phyloP scores from a whole-genome alignment of 2,797 vertebrate genomes.

The Diglossa cyanea region DNA sequence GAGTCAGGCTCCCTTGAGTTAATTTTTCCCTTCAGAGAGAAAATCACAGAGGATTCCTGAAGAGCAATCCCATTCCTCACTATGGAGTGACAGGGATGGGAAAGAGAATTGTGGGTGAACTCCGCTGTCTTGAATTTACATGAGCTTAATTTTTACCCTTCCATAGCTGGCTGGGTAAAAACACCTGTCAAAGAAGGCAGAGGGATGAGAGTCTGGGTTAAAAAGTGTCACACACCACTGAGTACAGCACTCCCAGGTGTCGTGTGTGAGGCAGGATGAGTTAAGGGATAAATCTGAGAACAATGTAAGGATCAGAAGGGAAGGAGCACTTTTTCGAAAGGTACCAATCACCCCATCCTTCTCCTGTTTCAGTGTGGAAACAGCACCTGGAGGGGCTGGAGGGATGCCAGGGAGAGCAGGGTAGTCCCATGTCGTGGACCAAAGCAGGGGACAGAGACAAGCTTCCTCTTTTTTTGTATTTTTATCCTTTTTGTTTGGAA shows the following conservation, averaged over 20 bases:
- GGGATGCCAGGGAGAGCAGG: background rate
- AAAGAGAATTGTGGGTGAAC: background rate
- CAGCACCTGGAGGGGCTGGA: background rate
- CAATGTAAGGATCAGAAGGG: background rate
- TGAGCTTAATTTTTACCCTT: background rate
- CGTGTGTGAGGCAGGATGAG: background rate
- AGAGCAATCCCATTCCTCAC: background rate
- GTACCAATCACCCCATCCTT: rapidly evolving
- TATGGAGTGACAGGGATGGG: background rate
- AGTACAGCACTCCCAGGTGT: background rate
- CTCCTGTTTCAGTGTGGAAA: background rate
- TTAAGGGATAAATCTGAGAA: background rate
- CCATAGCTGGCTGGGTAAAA: background rate
- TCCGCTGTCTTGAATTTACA: background rate
- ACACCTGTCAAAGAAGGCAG: background rate
- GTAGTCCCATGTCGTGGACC: rapidly evolving
- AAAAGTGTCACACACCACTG: background rate
- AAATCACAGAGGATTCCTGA: background rate
- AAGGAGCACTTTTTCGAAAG: background rate
- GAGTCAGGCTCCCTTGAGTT: background rate
- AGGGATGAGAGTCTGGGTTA: background rate
- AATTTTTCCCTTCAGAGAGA: background rate
- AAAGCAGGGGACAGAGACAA: background rate
- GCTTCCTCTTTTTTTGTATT: background rate
- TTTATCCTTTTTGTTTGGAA: background rate